Base-by-base conservation (phyloP, 2,113 vertebrate genomes). In the Pseudorhombus dupliciocellatus region DNA sequence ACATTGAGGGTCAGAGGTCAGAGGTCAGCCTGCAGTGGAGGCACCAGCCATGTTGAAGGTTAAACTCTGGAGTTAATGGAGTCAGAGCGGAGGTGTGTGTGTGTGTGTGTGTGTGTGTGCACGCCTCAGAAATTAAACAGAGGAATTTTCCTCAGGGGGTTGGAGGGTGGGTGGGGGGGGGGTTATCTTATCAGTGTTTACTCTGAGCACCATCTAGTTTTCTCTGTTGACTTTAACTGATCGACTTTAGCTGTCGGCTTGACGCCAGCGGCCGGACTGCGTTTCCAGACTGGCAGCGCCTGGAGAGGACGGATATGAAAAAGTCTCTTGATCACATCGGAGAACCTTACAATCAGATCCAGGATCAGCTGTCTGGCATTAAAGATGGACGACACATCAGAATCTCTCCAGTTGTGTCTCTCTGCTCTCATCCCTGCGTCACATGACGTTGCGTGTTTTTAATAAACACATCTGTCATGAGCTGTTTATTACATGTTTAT, bases 181-280 rank as follows among this genome's bases (percentile, higher is more conserved):
- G 46, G 16, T 48, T 48, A 48, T 80, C 81, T 82, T 80, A 83
- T 85, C 76, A 56, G 70, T 83, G 68, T 83, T 87, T 82, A 82
- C 70, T 77, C 79, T 76, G 58, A 73, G 75, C 67, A 69, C 56
- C 62, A 31, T 67, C 40, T 3, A 40, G 18, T 52, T 66, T 30
- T 70, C 52, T 52, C 15, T 68, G 82, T 80, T 66, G 69, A 80
- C 77, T 74, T 24, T 74, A 30, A 73, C 50, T 40, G 60, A 62
- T 67, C 21, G 65, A 73, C 55, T 66, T 8, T 20, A 22, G 60
- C 61, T 40, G 53, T 11, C 10, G 66, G 78, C 63, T 15, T 4
- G 2, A 4, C 6, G 65, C 77, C 68, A 73, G 25, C 51, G 4
- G 24, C 59, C 14, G 71, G 1, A 7, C 57, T 7, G 44, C 11